Evolutionary conservation across 2,113 vertebrate species (phyloP).

Genomic region (Ellobius talpinus): DNA sequence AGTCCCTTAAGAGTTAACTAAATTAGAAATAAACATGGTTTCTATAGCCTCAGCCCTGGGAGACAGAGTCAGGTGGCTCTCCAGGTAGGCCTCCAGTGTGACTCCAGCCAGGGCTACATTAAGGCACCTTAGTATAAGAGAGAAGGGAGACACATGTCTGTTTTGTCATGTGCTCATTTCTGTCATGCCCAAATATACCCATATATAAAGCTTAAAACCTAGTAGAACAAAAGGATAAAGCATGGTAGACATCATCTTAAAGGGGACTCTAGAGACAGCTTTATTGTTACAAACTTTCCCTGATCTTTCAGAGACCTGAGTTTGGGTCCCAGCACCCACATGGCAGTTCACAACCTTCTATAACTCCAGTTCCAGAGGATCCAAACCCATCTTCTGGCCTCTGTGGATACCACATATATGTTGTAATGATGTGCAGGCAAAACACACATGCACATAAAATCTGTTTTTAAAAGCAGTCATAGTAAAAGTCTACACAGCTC

Average conservation of each 20-base stretch:
- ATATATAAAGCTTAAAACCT: not conserved
- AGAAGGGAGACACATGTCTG: not conserved
- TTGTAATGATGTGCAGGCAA: not conserved
- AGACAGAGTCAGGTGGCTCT: not conserved
- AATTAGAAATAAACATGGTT: not conserved
- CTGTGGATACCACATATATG: not conserved
- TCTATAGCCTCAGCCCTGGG: not conserved
- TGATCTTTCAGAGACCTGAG: not conserved
- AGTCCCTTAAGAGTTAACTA: not conserved
- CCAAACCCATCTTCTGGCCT: not conserved
- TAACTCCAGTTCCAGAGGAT: not conserved
- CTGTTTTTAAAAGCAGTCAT: not conserved
- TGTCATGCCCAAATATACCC: slow-evolving; percentile 32
- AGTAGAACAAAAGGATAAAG: not conserved
- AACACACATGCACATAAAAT: not conserved
- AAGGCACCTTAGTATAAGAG: not conserved
- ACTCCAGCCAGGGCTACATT: not conserved
- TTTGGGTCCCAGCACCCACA: not conserved
- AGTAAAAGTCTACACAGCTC: not conserved
- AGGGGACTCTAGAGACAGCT: not conserved
- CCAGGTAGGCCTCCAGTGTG: not conserved
- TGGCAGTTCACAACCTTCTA: not conserved
- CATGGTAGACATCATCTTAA: not conserved
- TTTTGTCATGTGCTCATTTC: slow-evolving; percentile 23
- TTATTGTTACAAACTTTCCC: not conserved